Conservation (phyloP, 2,113 vertebrate species). For the Rhinolophus sinicus region DNA sequence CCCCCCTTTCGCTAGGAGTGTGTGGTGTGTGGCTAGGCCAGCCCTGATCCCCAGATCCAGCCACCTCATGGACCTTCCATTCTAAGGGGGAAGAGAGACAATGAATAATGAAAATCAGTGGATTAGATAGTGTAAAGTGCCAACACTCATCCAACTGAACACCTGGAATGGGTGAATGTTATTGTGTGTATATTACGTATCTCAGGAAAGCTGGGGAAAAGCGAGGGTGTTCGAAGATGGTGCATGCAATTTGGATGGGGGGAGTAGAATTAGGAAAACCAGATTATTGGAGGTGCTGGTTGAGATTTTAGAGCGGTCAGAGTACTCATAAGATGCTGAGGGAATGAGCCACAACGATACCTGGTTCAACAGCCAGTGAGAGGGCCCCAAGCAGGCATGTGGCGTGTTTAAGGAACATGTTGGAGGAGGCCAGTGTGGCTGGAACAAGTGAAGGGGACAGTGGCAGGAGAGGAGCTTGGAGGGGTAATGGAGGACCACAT, state of each 20-base stretch:
- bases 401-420: not conserved
- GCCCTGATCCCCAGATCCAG: not conserved
- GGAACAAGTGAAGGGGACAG: not conserved
- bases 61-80: not conserved
- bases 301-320: not conserved
- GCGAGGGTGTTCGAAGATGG: not conserved
- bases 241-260: accelerated
- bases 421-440: not conserved
- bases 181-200: not conserved
- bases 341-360: not conserved
- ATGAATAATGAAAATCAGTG: not conserved
- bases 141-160: not conserved
- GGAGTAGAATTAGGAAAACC: not conserved
- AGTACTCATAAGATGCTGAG: accelerated
- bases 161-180: not conserved
- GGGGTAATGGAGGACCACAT: not conserved
- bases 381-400: not conserved
- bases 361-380: not conserved
- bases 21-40: not conserved
- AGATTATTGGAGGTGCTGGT: not conserved
- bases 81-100: not conserved
- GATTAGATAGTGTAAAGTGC: not conserved
- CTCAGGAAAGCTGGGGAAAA: not conserved
- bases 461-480: not conserved
- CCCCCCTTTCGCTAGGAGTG: not conserved